Conservation (phyloP, 2,113 vertebrate species). For the Spilogale gracilis region DNA sequence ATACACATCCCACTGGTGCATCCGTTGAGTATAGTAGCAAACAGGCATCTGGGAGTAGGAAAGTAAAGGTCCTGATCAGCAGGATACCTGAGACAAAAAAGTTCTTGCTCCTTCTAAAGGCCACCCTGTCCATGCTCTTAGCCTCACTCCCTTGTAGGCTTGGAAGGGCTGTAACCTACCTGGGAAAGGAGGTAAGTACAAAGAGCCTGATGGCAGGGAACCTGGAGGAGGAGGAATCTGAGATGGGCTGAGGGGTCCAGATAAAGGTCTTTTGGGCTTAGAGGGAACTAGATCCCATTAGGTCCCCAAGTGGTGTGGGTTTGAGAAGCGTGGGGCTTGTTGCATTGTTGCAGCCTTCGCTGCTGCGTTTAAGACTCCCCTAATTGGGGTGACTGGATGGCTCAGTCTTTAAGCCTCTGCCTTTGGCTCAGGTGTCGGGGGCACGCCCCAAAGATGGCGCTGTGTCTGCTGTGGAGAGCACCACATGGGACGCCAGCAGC, state of each 20-base stretch:
- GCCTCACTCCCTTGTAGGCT: neutral
- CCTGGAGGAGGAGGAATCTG: neutral
- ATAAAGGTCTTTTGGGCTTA: too few relatives aligned
- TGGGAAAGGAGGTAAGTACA: neutral
- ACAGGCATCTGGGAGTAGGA: neutral
- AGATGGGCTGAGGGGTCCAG: neutral
- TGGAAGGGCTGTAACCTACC: neutral
- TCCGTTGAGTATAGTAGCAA: neutral
- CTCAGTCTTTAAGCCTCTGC: neutral
- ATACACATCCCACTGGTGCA: too few relatives aligned
- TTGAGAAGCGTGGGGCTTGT: neutral
- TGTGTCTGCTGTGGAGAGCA: too few relatives aligned
- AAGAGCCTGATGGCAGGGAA: neutral
- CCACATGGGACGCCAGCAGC: too few relatives aligned
- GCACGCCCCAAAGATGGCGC: too few relatives aligned
- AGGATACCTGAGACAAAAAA: neutral
- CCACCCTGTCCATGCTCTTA: rapidly evolving
- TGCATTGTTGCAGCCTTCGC: neutral
- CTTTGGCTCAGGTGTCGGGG: neutral
- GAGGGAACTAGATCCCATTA: neutral
- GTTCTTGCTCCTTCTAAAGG: neutral
- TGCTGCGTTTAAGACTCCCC: neutral
- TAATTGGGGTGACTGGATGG: neutral
- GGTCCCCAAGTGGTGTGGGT: neutral
- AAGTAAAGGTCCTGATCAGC: neutral